These are phyloP conservation scores for Odocoileus hemionus DNA, from an alignment of 2,113 vertebrate genomes.

Conservation along the genomic window DNA sequence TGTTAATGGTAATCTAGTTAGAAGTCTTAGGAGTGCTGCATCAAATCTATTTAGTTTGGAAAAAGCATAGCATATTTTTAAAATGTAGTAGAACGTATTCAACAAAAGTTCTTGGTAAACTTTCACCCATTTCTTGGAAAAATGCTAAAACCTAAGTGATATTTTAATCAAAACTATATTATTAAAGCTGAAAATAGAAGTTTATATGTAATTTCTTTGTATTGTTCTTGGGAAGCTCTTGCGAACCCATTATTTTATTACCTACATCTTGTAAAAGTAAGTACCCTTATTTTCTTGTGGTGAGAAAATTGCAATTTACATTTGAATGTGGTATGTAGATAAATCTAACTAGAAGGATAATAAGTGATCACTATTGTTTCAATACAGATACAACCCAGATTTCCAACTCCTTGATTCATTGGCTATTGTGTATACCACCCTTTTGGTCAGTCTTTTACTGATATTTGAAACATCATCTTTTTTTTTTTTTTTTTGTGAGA, in stretches of 20 bases:
- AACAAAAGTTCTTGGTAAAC: not conserved
- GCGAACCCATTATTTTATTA: not conserved
- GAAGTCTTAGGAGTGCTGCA: not conserved
- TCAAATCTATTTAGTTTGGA: not conserved
- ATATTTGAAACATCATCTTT: not conserved
- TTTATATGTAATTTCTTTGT: not conserved
- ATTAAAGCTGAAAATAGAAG: not conserved
- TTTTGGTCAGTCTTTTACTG: not conserved
- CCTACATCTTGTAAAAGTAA: not conserved
- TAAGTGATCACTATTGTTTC: not conserved
- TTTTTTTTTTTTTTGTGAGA: not conserved
- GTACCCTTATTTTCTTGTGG: not conserved
- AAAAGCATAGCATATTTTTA: not conserved
- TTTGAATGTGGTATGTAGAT: not conserved
- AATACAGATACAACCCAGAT: not conserved
- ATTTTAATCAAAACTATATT: not conserved
- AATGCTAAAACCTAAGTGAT: not conserved
- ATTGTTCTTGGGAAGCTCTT: not conserved
- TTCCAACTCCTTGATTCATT: not conserved
- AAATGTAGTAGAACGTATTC: not conserved
- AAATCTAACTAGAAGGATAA: not conserved
- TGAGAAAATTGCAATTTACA: not conserved
- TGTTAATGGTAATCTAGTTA: not conserved
- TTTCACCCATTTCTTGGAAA: not conserved
- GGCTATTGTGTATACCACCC: accelerated